Conservation (phyloP, 2,888 invertebrate genomes). For the Philopedon plagiatum region DNA sequence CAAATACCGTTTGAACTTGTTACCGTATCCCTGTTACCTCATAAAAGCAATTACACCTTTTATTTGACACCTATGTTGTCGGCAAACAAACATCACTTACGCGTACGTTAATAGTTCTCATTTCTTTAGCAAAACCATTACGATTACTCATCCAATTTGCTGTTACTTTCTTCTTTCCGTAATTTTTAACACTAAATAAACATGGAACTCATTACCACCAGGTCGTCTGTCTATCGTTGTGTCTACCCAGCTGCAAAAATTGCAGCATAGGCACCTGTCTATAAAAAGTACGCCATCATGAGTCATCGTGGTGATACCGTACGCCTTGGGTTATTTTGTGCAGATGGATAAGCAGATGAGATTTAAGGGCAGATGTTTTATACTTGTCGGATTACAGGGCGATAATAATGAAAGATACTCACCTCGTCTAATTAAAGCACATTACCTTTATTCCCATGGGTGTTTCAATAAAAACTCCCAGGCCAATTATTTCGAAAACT, state of each 20-base stretch:
- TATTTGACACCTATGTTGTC: not conserved
- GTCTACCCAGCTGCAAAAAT: constrained; percentile 19
- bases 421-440: too few relatives aligned
- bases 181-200: constrained; percentile 11
- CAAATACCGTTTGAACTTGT: too few relatives aligned
- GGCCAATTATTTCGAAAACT: too few relatives aligned
- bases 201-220: not conserved
- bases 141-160: constrained; percentile 15
- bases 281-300: constrained; percentile 19
- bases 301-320: constrained; percentile 14
- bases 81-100: not conserved
- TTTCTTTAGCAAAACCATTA: not conserved
- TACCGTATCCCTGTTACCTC: too few relatives aligned
- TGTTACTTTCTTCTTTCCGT: constrained; percentile 4
- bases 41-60: too few relatives aligned
- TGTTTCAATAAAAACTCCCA: too few relatives aligned
- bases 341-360: constrained; percentile 21
- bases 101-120: not conserved
- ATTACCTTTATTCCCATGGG: too few relatives aligned
- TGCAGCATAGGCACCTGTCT: constrained; percentile 2
- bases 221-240: constrained; percentile 11
- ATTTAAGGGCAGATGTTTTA: constrained; percentile 24
- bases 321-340: constrained; percentile 8
- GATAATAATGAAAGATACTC: too few relatives aligned
- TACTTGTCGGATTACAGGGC: too few relatives aligned